Conservation (phyloP, 2,113 vertebrate genomes). For the Chascanopsetta lugubris region DNA sequence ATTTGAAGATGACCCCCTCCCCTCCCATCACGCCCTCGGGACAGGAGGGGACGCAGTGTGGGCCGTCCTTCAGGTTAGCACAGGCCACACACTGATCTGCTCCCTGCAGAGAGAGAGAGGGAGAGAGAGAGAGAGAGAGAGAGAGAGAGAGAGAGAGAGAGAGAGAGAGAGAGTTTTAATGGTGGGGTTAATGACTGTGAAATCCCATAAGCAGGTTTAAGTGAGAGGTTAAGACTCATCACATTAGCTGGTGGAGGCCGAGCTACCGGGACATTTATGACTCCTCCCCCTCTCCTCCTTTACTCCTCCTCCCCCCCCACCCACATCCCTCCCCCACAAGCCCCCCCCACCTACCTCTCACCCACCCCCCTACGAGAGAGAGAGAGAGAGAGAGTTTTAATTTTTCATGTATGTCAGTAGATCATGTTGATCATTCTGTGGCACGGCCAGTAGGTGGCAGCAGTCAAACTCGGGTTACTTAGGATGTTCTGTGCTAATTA, state of each 20-base stretch:
- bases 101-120: conserved; percentile 78
- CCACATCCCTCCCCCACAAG: too few relatives aligned
- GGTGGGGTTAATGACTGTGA: conserved; percentile 53
- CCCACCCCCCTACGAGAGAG: too few relatives aligned
- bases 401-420: too few relatives aligned
- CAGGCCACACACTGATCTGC: conserved; percentile 87
- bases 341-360: too few relatives aligned
- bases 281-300: conserved; percentile 2
- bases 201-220: conserved; percentile 51
- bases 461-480: neutral
- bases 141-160: too few relatives aligned
- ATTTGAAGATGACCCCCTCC: conserved; percentile 91
- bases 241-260: conserved; percentile 31
- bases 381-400: too few relatives aligned
- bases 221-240: conserved; percentile 48
- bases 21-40: conserved; percentile 87
- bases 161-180: too few relatives aligned
- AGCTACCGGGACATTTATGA: conserved; percentile 18
- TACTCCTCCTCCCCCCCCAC: too few relatives aligned
- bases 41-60: conserved; percentile 89
- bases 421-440: neutral
- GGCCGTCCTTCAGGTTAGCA: conserved; percentile 85
- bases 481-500: neutral
- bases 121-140: too few relatives aligned
- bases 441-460: conserved; percentile 41